Evolutionary conservation across 2,797 vertebrate genomes (phyloP).

Genomic region (Pteropus rufus): DNA sequence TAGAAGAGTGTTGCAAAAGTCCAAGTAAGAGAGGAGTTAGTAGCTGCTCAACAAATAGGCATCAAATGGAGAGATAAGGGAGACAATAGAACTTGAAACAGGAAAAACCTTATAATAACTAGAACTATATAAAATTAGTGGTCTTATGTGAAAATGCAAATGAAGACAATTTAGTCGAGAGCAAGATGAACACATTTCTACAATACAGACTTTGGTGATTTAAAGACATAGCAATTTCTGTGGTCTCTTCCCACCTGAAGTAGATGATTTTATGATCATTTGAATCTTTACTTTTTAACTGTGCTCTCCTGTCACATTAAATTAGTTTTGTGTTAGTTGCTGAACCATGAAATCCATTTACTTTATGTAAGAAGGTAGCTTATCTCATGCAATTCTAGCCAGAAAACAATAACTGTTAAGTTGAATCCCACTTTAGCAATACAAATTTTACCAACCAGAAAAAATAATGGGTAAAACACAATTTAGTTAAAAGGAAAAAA

Average conservation of each 20-base stretch:
- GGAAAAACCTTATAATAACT: background rate
- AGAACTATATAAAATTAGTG: background rate
- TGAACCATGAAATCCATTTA: constrained; percentile 74
- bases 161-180: background rate
- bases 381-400: constrained; percentile 60
- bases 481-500: constrained; percentile 37
- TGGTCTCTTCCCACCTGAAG: background rate
- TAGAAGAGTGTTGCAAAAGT: background rate
- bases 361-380: constrained; percentile 52
- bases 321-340: constrained; percentile 66
- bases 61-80: background rate
- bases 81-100: background rate
- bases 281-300: constrained; percentile 50
- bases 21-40: background rate
- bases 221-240: background rate
- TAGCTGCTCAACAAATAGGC: background rate
- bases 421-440: constrained; percentile 51
- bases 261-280: constrained; percentile 11
- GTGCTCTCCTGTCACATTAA: constrained; percentile 53
- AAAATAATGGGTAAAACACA: constrained; percentile 53
- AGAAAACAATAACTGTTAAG: constrained; percentile 67
- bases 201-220: background rate
- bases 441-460: constrained; percentile 62
- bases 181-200: background rate
- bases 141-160: background rate